Evolutionary conservation across 1,140 invertebrate species (phyloP), one percentile per base, ranked within the genome.

Genomic region (Parasteatoda tepidariorum): DNA sequence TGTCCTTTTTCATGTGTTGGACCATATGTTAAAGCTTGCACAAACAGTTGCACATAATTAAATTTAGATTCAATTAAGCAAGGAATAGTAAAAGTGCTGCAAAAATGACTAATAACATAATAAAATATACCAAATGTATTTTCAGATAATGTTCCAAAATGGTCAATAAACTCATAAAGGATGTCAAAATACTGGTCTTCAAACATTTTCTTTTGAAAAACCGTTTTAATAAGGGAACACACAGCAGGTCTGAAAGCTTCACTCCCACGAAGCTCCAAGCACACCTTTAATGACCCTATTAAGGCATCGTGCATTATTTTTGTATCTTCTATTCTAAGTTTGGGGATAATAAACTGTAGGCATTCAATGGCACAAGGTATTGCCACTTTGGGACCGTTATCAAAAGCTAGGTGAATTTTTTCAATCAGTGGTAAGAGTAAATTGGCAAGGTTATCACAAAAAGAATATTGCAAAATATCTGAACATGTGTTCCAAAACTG

Each of bases 1-100:
- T 87, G 85, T 78, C 88, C 87, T 86, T 83, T 86, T 66, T 86
- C 82, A 75, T 79, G 81, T 38, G 66, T 70, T 30, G 41, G 86
- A 83, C 75, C 81, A 85, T 28, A 86, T 15, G 64, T 85, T 26
- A 75, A 81, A 62, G 61, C 71, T 24, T 31, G 18, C 15, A 59
- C 34, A 15, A 82, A 54, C 9, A 82, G 22, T 13, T 31, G 54
- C 7, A 41, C 48, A 22, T 30, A 61, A 24, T 71, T 48, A 48
- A 82, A 82, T 41, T 62, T 26, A 2, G 57, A 38, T 18, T 70
- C 15, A 15, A 71, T 30, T 38, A 82, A 62, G 41, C n/a, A 22
- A 3, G 3, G 0, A 28, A 82, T 6, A 18, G 48, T n/a, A 30
- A 71, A 61, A 9, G 33, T 13, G 15, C 3, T 30, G 62, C 78